phyloP scores from a whole-genome alignment of 2,113 vertebrate species.

The Scytalopus superciliaris region DNA sequence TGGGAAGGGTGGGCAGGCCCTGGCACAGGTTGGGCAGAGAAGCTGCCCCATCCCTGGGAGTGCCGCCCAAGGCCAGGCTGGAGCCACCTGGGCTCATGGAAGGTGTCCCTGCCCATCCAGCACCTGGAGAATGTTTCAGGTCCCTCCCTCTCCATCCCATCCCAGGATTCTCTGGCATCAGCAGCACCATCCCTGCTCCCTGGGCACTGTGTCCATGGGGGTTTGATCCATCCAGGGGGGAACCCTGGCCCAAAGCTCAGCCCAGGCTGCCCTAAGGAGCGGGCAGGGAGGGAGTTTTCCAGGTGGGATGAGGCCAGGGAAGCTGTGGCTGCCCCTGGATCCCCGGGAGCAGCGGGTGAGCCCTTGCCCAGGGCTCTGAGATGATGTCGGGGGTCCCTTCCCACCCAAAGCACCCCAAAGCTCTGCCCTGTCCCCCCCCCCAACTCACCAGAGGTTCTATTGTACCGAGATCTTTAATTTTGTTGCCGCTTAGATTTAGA shows the following conservation, averaged over 20 bases:
- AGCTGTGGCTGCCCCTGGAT: neutral
- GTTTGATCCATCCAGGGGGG: neutral
- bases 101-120: too few relatives aligned
- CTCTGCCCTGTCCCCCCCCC: too few relatives aligned
- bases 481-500: slow-evolving; percentile 98
- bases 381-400: neutral
- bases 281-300: neutral
- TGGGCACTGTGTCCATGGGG: too few relatives aligned
- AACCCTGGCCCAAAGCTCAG: neutral
- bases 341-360: neutral
- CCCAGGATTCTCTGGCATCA: too few relatives aligned
- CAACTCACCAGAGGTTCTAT: slow-evolving; percentile 95
- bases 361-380: neutral
- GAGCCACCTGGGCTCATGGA: neutral
- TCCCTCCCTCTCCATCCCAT: too few relatives aligned
- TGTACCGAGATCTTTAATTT: slow-evolving; percentile 99
- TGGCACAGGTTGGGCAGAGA: neutral
- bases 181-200: too few relatives aligned
- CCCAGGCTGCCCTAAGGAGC: neutral
- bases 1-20: neutral
- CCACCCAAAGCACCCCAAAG: neutral
- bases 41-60: neutral
- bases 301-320: neutral
- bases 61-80: neutral
- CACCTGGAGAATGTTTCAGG: too few relatives aligned